Conservation (phyloP, 2,888 invertebrate genomes). For the Microctonus brassicae region DNA sequence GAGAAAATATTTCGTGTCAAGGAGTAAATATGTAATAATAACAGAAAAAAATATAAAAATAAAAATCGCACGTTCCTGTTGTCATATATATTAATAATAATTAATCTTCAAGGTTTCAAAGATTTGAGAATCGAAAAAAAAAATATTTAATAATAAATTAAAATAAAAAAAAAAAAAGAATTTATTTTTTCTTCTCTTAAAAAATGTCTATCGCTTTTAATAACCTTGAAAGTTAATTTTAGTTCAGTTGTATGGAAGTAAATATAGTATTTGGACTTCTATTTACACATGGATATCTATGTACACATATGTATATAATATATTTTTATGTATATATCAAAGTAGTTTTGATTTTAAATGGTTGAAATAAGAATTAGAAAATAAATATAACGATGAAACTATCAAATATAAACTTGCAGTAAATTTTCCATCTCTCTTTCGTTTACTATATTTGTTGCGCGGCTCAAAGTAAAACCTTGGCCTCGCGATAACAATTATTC, state of each 20-base stretch:
- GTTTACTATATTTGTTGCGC: background rate
- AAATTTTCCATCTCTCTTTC: background rate
- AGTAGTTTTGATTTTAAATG: background rate
- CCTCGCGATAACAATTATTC: constrained; percentile 36
- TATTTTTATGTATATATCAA: background rate
- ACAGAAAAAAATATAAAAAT: background rate
- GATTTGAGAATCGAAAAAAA: background rate
- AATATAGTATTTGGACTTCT: background rate
- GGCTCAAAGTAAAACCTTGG: constrained; percentile 15
- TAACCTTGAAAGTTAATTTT: constrained; percentile 22
- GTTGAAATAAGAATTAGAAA: background rate
- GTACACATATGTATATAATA: too few relatives aligned
- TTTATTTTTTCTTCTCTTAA: background rate
- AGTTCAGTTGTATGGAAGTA: background rate
- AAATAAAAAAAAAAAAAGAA: background rate
- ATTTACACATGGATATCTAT: background rate
- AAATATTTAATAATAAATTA: too few relatives aligned
- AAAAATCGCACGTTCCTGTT: background rate
- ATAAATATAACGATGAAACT: background rate
- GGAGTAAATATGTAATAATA: background rate
- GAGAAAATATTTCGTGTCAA: background rate
- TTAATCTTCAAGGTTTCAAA: constrained; percentile 4
- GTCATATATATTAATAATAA: background rate
- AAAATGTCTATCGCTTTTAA: background rate
- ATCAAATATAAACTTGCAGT: background rate